Evolutionary conservation across 2,113 vertebrate species (phyloP).

Genomic region (Lepus timidus): DNA sequence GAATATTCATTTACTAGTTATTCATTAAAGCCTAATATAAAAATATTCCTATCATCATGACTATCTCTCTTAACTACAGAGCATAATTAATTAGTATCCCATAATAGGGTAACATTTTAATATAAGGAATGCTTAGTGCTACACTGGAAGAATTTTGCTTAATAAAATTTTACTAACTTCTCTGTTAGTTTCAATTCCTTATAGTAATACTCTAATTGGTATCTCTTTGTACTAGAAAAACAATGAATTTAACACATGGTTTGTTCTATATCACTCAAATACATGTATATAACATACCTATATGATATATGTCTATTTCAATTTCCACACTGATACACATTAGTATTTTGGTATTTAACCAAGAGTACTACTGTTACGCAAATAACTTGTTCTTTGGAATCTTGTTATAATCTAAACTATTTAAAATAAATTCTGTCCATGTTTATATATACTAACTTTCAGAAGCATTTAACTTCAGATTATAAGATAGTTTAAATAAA

Average conservation of each 20-base stretch:
- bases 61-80: neutral
- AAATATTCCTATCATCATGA: neutral
- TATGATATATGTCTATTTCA: neutral
- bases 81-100: slow-evolving; percentile 3
- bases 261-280: neutral
- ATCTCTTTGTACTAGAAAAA: slow-evolving; percentile 13
- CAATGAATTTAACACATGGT: neutral
- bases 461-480: slow-evolving; percentile 40
- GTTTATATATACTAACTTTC: neutral
- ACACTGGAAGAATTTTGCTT: neutral
- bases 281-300: neutral
- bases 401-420: slow-evolving; percentile 25
- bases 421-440: slow-evolving; percentile 24
- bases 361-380: neutral
- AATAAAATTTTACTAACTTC: neutral
- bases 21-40: neutral
- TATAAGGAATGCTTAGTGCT: neutral
- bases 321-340: neutral
- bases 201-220: neutral
- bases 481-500: slow-evolving; percentile 34
- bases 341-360: slow-evolving; percentile 9
- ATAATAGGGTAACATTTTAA: slow-evolving; percentile 25
- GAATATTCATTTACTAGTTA: neutral
- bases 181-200: neutral
- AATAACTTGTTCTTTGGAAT: neutral